Conservation (phyloP, 92 coral and sea anemone species). For the Bergia puertoricense region DNA sequence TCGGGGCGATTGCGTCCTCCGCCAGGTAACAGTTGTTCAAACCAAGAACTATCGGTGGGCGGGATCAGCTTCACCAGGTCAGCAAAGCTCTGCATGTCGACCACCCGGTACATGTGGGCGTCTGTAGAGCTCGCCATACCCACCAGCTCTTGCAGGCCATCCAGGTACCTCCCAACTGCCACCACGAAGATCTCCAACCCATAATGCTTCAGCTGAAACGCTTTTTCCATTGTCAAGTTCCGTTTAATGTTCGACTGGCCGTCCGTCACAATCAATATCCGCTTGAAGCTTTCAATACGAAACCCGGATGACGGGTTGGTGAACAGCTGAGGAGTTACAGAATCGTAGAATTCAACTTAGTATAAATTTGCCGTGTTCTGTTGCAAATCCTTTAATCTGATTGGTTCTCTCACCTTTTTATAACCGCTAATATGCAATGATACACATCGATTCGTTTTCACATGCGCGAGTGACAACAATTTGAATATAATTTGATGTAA, state of each 20-base stretch:
- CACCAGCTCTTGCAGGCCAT: conserved; percentile 72
- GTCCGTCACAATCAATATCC: conserved; percentile 78
- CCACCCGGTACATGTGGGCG: conserved; percentile 83
- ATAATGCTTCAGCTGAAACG: conserved; percentile 54
- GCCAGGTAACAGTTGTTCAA: background rate
- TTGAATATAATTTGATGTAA: too few species aligned
- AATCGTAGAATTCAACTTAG: background rate
- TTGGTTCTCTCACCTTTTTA: too few species aligned
- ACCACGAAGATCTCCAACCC: conserved; percentile 83
- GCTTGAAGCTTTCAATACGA: conserved; percentile 62
- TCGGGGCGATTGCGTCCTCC: background rate
- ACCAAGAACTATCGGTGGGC: conserved; percentile 4
- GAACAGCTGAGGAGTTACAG: conserved; percentile 21
- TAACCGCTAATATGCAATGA: too few species aligned
- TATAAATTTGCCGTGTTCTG: too few species aligned
- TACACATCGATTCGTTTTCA: too few species aligned
- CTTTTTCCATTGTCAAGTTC: conserved; percentile 61
- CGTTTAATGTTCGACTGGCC: conserved; percentile 76
- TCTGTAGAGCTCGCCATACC: conserved; percentile 71
- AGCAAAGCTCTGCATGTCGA: conserved; percentile 64
- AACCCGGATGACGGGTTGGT: conserved; percentile 47
- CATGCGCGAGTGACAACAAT: too few species aligned
- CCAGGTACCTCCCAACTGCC: conserved; percentile 76
- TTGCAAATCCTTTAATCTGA: too few species aligned
- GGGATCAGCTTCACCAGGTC: conserved; percentile 80